Conservation (phyloP, 1,140 invertebrate genomes). For the Parapsyche elsis region DNA sequence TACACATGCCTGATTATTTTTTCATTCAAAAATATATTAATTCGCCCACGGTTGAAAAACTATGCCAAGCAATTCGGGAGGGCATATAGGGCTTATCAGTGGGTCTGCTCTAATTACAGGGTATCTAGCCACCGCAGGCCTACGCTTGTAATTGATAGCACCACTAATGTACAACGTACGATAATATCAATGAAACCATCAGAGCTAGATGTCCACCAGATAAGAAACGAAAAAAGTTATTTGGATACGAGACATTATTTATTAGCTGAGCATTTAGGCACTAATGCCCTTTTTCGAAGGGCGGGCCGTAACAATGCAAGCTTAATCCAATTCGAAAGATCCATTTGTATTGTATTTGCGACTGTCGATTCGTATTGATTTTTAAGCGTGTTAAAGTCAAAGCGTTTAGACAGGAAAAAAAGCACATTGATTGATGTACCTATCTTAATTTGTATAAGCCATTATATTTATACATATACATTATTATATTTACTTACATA, state of each 20-base stretch:
- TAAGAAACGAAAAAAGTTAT: conserved; percentile 32
- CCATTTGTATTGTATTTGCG: not conserved
- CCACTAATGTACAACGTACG: conserved; percentile 38
- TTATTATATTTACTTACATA: not conserved
- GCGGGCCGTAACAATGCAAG: not conserved
- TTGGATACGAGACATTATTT: conserved; percentile 45
- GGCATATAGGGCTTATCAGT: conserved; percentile 32
- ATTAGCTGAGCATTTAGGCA: conserved; percentile 25
- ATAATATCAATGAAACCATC: conserved; percentile 20
- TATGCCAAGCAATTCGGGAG: conserved; percentile 38
- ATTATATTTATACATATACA: too few species aligned
- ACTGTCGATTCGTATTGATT: not conserved
- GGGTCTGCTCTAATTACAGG: conserved; percentile 44
- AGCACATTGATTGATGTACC: too few species aligned
- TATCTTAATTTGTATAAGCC: too few species aligned
- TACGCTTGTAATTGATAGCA: conserved; percentile 46
- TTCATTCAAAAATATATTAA: not conserved
- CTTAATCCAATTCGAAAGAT: not conserved
- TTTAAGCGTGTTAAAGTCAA: too few species aligned
- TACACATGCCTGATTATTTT: not conserved
- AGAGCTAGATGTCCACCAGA: conserved; percentile 39
- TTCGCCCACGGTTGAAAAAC: conserved; percentile 30
- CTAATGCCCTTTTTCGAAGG: conserved; percentile 21
- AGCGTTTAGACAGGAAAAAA: too few species aligned
- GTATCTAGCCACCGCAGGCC: conserved; percentile 12